A percentile compares a stretch with the other conserved stretches of the same genome.
Evolutionary conservation across 2,888 invertebrate genomes (phyloP).

Genomic region (Stenodema calcarata): DNA sequence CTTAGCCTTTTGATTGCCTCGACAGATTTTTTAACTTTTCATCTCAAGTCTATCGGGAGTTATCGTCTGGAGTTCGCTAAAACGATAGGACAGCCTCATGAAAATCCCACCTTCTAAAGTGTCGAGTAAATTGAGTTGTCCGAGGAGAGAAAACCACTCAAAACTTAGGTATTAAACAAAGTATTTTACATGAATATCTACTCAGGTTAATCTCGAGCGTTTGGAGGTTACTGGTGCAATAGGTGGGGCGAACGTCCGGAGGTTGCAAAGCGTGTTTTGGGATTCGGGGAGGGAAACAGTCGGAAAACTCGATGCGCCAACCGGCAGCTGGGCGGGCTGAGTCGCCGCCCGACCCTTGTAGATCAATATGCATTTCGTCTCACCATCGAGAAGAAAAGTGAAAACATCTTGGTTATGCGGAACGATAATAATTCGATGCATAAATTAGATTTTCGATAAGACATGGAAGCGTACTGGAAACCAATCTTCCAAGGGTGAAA

Average conservation of each 20-base stretch:
- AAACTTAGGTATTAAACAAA: too few species aligned
- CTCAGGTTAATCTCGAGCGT: neutral
- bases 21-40: too few species aligned
- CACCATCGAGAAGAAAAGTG: neutral
- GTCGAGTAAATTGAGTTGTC: too few species aligned
- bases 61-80: too few species aligned
- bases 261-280: neutral
- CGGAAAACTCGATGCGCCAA: constrained; percentile 15
- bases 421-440: neutral
- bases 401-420: neutral
- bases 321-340: constrained; percentile 10
- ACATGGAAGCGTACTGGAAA: too few species aligned
- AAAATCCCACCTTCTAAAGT: too few species aligned
- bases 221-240: neutral
- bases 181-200: neutral
- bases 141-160: too few species aligned
- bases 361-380: constrained; percentile 22
- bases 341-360: neutral
- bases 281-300: neutral
- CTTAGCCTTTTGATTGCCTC: too few species aligned
- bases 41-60: too few species aligned
- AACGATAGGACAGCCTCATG: too few species aligned
- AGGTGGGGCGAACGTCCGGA: neutral
- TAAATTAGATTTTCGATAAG: too few species aligned
- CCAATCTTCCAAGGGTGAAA: too few species aligned